Evolutionary conservation across 2,113 vertebrate genomes (phyloP).

Genomic region (Cinclus mexicanus): DNA sequence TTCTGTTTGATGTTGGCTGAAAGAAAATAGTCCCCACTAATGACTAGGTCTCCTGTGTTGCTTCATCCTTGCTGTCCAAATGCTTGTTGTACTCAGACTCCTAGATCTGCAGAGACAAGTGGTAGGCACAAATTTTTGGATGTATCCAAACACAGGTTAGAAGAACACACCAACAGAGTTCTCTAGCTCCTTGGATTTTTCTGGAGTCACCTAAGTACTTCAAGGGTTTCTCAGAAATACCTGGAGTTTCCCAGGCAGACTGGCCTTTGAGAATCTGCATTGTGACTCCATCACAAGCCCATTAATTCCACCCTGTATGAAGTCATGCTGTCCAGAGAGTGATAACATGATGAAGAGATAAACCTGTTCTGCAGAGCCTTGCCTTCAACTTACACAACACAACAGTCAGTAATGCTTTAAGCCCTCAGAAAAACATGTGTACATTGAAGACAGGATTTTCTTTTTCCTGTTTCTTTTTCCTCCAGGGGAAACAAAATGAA

Average conservation of each 20-base stretch:
- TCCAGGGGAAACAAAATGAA: not conserved
- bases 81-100: not conserved
- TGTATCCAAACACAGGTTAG: not conserved
- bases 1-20: not conserved
- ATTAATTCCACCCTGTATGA: not conserved
- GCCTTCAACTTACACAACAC: not conserved
- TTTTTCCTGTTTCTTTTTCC: not conserved
- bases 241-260: constrained; percentile 11
- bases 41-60: not conserved
- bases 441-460: not conserved
- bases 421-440: not conserved
- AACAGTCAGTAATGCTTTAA: not conserved
- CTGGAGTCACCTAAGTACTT: constrained; percentile 20
- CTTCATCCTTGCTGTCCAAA: not conserved
- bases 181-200: constrained; percentile 4
- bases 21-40: not conserved
- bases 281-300: not conserved
- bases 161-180: not conserved
- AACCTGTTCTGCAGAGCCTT: constrained; percentile 28
- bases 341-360: constrained; percentile 37
- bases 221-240: constrained; percentile 21
- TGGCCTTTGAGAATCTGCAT: not conserved
- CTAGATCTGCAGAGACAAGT: not conserved
- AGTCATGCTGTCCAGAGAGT: constrained; percentile 24
- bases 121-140: not conserved